Percentiles rank a stretch among this genome's conserved stretches.
Conservation (phyloP, 1,140 invertebrate genomes). For the Coboldia fuscipes region DNA sequence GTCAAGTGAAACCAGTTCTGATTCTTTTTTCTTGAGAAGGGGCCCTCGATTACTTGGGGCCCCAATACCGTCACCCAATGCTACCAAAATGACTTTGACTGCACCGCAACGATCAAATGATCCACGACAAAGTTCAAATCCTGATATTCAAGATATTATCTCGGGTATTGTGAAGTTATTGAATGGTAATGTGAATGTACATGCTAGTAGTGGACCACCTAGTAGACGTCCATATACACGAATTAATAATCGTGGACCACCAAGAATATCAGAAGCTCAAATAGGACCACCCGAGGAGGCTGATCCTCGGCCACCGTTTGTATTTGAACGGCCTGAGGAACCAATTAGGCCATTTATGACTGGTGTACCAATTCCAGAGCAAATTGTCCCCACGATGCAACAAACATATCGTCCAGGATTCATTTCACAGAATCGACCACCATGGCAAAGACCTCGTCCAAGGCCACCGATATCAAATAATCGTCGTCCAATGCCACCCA, state of each 20-base stretch:
- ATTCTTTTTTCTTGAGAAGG: conserved; percentile 21
- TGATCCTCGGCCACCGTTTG: conserved; percentile 33
- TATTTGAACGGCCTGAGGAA: conserved; percentile 38
- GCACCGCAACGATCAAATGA: conserved; percentile 13
- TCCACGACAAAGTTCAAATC: conserved; percentile 25
- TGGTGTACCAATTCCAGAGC: conserved; percentile 49
- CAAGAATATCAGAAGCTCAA: conserved; percentile 52
- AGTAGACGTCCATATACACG: conserved; percentile 35
- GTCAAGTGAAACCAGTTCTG: conserved; percentile 3
- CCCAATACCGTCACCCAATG: conserved; percentile 8
- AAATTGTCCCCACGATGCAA: conserved; percentile 35
- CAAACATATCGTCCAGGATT: conserved; percentile 27
- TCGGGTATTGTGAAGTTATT: conserved; percentile 73
- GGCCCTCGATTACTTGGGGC: conserved; percentile 20
- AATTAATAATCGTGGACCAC: conserved; percentile 76
- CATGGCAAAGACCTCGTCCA: conserved; percentile 33
- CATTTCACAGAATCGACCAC: conserved; percentile 27
- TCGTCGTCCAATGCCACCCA: conserved; percentile 25
- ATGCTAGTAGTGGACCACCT: conserved; percentile 36
- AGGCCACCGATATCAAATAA: conserved; percentile 19
- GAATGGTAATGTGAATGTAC: conserved; percentile 69
- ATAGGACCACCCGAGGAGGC: conserved; percentile 45
- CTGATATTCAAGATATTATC: conserved; percentile 77
- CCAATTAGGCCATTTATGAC: conserved; percentile 32
- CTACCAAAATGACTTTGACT: conserved; percentile 6